Base-by-base conservation (phyloP, 2,888 invertebrate genomes). In the Ceratothoa steindachneri region DNA sequence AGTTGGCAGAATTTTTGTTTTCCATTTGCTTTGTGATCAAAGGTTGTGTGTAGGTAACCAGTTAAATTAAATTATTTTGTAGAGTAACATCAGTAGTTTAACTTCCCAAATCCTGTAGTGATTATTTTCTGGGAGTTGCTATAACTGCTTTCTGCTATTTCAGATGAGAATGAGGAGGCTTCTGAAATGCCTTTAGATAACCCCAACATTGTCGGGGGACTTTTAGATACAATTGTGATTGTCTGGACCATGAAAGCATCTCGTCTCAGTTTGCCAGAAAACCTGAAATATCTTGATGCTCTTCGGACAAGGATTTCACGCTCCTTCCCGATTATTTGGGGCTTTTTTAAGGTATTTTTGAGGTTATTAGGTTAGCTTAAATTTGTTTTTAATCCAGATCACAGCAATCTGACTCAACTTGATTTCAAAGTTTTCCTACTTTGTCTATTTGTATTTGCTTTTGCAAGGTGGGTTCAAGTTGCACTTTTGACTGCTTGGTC, bases 161-260 rank as follows among this genome's bases (percentile, higher is more conserved):
- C 60, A 22, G 60, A 60, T 60, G 60, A 22, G 60, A 60, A 60
- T 24, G 41, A 41, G 15, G 41, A 41, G 41, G 41, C 41, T 41
- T 41, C 24, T 15, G 24, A 27, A 0, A 66, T 41, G 24, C 72
- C 76, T 15, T 41, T 79, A n/a, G 74, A 79, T 51, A 67, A 74
- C 60, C 72, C 72, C 3, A 51, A 15, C 2, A 55, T 79, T 27
- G 30, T 79, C 19, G 70, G 74, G n/a, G 79, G 76, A 9, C 67
- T 76, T 3, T 41, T 79, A 7, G 79, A 79, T 51, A 71, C 72
- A 12, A 28, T 79, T 53, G 76, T 76, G 22, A 77, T 79, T 29
- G 27, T 79, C 2, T 79, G 79, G 79, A 70, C 79, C 4, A 66
- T 71, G 28, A 79, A 77, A 29, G 74, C 76, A 0, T 53, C 71